Evolutionary conservation across 2,888 invertebrate species (phyloP).

Genomic region (Hofmannophila pseudospretella): DNA sequence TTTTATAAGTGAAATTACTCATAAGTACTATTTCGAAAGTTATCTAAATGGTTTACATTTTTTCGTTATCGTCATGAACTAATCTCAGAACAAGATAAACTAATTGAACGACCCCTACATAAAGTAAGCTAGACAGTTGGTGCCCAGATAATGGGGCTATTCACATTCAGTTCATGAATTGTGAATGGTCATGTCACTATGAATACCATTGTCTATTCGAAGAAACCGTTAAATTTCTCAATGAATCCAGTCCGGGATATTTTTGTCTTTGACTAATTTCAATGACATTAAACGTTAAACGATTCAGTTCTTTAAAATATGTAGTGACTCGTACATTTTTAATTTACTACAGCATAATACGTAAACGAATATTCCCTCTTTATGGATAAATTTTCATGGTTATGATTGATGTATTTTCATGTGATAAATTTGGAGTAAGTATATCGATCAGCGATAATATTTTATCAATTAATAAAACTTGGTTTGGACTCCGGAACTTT

Average conservation of each 20-base stretch:
- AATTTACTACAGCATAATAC: too few species aligned
- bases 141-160: conserved; percentile 13
- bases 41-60: conserved; percentile 5
- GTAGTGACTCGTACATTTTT: too few species aligned
- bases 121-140: conserved; percentile 5
- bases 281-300: too few species aligned
- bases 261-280: conserved; percentile 20
- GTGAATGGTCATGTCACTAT: conserved; percentile 21
- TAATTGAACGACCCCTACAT: conserved; percentile 6
- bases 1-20: conserved; percentile 5
- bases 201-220: conserved; percentile 33
- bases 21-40: conserved; percentile 6
- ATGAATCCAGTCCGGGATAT: conserved; percentile 23
- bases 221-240: conserved; percentile 37
- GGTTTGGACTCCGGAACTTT: too few species aligned
- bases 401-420: too few species aligned
- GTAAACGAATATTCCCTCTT: too few species aligned
- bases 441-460: too few species aligned
- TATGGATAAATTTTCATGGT: too few species aligned
- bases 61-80: conserved; percentile 6
- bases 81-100: conserved; percentile 7
- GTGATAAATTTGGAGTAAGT: too few species aligned
- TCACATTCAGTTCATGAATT: conserved; percentile 18
- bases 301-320: not conserved
- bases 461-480: too few species aligned